phyloP scores from a whole-genome alignment of 2,888 invertebrate genomes.

The Himalopsyche tibetana region DNA sequence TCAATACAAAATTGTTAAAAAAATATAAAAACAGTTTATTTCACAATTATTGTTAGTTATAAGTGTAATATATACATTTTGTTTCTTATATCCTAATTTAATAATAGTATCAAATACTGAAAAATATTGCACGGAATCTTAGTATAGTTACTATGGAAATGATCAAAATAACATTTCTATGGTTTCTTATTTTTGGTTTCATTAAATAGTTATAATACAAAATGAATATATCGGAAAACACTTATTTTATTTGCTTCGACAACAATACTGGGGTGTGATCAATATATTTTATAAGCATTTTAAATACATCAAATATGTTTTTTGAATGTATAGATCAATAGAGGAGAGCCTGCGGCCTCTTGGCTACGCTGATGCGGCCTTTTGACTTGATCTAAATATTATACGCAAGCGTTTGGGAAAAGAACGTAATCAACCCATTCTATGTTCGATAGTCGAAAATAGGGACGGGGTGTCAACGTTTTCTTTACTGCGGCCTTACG shows the following conservation, averaged over 20 bases:
- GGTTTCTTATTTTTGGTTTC: constrained; percentile 4
- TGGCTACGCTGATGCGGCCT: no score
- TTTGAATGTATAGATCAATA: no score
- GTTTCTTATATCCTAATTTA: not conserved
- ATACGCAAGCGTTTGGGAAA: no score
- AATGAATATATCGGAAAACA: not conserved
- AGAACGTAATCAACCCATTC: no score
- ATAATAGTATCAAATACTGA: not conserved
- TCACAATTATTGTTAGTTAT: not conserved
- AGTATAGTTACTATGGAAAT: not conserved
- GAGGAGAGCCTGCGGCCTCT: no score
- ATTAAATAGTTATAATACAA: not conserved
- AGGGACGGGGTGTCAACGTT: no score
- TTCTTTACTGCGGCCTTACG: no score
- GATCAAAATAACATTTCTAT: not conserved
- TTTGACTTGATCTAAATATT: no score
- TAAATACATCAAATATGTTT: not conserved
- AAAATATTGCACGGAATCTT: constrained; percentile 34
- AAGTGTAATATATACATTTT: constrained; percentile 7
- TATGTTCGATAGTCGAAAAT: no score
- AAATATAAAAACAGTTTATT: constrained; percentile 36
- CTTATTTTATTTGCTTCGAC: not conserved
- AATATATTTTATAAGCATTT: not conserved
- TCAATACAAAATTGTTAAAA: not conserved
- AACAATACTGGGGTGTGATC: not conserved